Evolutionary conservation across 2,888 invertebrate genomes (phyloP), one percentile per base, ranked within the genome.

Genomic region (Andrena fulva): DNA sequence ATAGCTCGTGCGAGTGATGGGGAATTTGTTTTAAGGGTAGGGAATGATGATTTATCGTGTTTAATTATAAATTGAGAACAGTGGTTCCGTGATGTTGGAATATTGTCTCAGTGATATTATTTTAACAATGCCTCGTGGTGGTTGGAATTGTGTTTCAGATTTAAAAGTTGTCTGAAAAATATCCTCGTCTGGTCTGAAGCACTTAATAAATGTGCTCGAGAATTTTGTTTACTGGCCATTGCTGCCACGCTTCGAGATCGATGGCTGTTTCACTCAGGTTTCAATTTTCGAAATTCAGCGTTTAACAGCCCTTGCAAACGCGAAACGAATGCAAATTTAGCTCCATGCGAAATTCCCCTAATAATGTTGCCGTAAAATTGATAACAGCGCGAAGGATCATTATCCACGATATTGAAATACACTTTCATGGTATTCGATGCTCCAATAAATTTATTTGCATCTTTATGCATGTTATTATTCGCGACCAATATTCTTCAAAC

Each of bases 291-390:
- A 31, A 31, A 68, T 48, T 59, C 42, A 67, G 59, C 31, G 67
- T 59, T 59, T 68, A 68, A 67, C 48, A 24, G 6, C 3, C 10
- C 10, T 59, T 20, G 42, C 10, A 10, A 35, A 20, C n/a, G n/a
- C 67, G 59, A 42, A 33, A 60, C 7, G 24, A 60, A 68, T 10
- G 35, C 48, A 59, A 59, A 59, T 74, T 31, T 56, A n/a, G 24
- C 68, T 74, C 68, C 29, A 33, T 20, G 24, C 24, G 59, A 33
- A 68, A 74, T 68, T 59, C 59, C 24, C 10, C 33, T 59, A 60
- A 74, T 68, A 74, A 74, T 60, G 74, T 68, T 56, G 48, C 48
- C 42, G 56, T 67, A 59, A 74, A 59, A 67, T n/a, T 20, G 73
- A 67, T 48, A 42, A 29, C 56, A 10, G 29, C 42, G 48, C 67